phyloP scores from a whole-genome alignment of 2,888 invertebrate species.

The Electrophaes corylata region DNA sequence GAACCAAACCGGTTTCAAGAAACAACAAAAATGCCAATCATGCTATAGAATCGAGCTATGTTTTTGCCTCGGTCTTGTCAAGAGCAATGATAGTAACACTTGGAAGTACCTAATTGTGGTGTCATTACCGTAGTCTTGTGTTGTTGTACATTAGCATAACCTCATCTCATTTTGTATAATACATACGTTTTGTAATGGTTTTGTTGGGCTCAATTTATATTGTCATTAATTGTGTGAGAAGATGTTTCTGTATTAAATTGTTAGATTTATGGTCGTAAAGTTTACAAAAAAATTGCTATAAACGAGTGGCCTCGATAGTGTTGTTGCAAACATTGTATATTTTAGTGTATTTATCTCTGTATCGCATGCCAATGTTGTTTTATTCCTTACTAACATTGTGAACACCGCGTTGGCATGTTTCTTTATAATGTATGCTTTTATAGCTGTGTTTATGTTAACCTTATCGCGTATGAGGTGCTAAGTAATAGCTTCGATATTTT shows the following conservation, averaged over 20 bases:
- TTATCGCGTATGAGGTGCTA: constrained; percentile 36
- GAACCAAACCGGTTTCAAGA: constrained; percentile 49
- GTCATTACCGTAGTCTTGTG: constrained; percentile 51
- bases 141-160: constrained; percentile 53
- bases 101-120: constrained; percentile 53
- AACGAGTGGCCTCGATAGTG: constrained; percentile 22
- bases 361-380: constrained; percentile 32
- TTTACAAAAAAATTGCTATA: constrained; percentile 20
- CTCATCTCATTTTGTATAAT: constrained; percentile 41
- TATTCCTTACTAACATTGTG: constrained; percentile 33
- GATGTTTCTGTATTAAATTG: constrained; percentile 25
- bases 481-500: constrained; percentile 31
- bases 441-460: constrained; percentile 33
- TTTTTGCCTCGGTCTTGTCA: constrained; percentile 52
- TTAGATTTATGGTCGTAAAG: constrained; percentile 28
- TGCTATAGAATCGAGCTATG: constrained; percentile 49
- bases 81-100: constrained; percentile 55
- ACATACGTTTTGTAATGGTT: constrained; percentile 35
- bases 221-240: constrained; percentile 31
- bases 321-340: constrained; percentile 22
- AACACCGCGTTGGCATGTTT: constrained; percentile 32
- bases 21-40: constrained; percentile 60
- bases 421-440: constrained; percentile 33
- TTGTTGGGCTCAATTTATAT: constrained; percentile 31
- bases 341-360: constrained; percentile 36